A percentile compares a stretch with the other conserved stretches of the same genome.
phyloP scores from a whole-genome alignment of 2,797 vertebrate species.

The Bovichtus diacanthus region DNA sequence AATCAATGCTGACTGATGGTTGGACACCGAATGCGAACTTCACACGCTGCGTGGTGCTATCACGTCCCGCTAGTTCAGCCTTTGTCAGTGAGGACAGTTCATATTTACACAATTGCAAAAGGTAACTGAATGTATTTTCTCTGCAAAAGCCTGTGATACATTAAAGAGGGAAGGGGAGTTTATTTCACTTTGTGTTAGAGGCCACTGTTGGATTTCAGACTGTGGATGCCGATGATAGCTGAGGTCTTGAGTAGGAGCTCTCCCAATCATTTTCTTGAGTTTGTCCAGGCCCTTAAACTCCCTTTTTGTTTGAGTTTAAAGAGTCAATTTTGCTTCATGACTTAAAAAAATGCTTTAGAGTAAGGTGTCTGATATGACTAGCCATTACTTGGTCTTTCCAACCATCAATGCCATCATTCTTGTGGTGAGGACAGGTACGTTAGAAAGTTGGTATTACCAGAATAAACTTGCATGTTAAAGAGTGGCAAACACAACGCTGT shows the following conservation, averaged over 20 bases:
- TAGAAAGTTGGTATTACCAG: neutral
- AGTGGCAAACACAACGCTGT: neutral
- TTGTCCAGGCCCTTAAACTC: neutral
- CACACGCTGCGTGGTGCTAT: too few species aligned
- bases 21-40: neutral
- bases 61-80: too few species aligned
- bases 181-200: neutral
- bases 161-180: too few species aligned
- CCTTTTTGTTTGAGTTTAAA: neutral
- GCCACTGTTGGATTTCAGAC: neutral
- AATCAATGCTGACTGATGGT: too few species aligned
- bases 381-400: too few species aligned
- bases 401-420: neutral
- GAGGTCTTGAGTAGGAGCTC: neutral
- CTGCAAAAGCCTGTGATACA: neutral
- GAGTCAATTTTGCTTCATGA: neutral
- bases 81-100: too few species aligned
- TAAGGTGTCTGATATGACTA: neutral
- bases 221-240: neutral
- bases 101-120: too few species aligned
- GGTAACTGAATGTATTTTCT: neutral
- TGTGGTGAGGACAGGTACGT: neutral
- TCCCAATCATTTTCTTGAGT: neutral
- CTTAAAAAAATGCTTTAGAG: neutral
- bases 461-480: neutral